phyloP scores from a whole-genome alignment of 2,888 invertebrate species.

The Slavum lentiscoides region DNA sequence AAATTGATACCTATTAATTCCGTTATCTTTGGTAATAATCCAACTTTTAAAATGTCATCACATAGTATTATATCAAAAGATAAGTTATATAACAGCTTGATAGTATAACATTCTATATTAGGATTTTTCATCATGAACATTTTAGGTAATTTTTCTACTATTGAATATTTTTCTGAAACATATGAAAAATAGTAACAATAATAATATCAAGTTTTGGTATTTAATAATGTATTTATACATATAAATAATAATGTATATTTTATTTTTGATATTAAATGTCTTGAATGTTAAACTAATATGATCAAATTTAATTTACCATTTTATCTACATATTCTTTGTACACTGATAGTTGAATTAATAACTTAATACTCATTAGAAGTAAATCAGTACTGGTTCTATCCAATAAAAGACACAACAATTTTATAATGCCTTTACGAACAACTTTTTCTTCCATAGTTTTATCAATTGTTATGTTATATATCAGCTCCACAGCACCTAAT shows the following conservation, averaged over 20 bases:
- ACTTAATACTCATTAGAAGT: conserved; percentile 85
- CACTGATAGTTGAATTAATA: conserved; percentile 91
- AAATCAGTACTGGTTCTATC: conserved; percentile 89
- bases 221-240: neutral
- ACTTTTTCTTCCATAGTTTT: conserved; percentile 95
- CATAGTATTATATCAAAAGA: conserved; percentile 89
- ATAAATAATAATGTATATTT: neutral
- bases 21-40: conserved; percentile 75
- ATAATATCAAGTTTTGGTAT: neutral
- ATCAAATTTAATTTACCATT: conserved; percentile 66
- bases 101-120: conserved; percentile 78
- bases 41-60: conserved; percentile 85
- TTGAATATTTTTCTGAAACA: conserved; percentile 57
- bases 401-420: conserved; percentile 82
- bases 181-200: conserved; percentile 40
- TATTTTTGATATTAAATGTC: neutral
- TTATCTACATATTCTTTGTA: conserved; percentile 92
- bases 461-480: conserved; percentile 94
- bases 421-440: conserved; percentile 88
- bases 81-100: conserved; percentile 90
- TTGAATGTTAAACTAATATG: neutral
- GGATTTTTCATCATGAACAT: conserved; percentile 72
- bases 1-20: conserved; percentile 71
- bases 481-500: conserved; percentile 60
- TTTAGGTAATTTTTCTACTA: conserved; percentile 81